Conservation (phyloP, 2,888 invertebrate genomes). For the Chloromyia formosa region DNA sequence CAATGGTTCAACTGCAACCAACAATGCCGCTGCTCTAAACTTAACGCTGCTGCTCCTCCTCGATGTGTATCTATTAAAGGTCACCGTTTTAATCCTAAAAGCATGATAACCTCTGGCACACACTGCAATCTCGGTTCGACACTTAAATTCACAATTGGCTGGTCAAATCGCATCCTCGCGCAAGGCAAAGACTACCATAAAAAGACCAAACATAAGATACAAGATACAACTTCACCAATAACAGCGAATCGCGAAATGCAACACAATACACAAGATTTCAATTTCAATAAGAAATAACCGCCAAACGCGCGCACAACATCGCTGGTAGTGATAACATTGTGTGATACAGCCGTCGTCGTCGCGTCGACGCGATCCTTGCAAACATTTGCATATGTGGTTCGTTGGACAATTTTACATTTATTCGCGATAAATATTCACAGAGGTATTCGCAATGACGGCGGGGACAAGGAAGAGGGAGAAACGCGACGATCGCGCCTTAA, state of each 20-base stretch:
- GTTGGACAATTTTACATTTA: slow-evolving; percentile 34
- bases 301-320: slow-evolving; percentile 17
- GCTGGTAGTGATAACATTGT: slow-evolving; percentile 2
- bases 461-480: not conserved
- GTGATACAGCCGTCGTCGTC: not conserved
- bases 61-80: not conserved
- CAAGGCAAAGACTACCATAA: not conserved
- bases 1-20: not conserved
- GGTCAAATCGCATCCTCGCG: not conserved
- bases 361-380: slow-evolving; percentile 14
- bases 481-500: slow-evolving; percentile 15
- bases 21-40: not conserved
- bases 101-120: slow-evolving; percentile 22
- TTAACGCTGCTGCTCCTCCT: not conserved
- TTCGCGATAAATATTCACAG: slow-evolving; percentile 35
- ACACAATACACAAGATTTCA: slow-evolving; percentile 16
- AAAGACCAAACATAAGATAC: too few relatives aligned
- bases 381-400: slow-evolving; percentile 26
- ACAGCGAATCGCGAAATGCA: not conserved
- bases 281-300: slow-evolving; percentile 34
- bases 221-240: too few relatives aligned
- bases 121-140: not conserved
- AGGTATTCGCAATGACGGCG: not conserved
- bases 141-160: not conserved
- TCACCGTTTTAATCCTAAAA: slow-evolving; percentile 8